Evolutionary conservation across 2,113 vertebrate genomes (phyloP).

Genomic region (Panurus biarmicus): DNA sequence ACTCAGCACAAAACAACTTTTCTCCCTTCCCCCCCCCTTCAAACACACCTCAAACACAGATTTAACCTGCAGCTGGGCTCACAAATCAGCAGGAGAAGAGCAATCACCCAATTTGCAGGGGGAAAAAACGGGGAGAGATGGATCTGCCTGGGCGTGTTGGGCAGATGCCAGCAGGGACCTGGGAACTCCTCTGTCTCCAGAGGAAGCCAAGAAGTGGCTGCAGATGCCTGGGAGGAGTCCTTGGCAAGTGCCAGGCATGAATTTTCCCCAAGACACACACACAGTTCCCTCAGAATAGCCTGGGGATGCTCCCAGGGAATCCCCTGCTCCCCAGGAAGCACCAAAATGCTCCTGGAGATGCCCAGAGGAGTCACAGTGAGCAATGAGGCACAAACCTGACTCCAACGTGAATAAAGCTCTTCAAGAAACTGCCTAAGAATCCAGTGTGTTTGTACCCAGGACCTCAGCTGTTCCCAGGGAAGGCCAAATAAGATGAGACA

Average conservation of each 20-base stretch:
- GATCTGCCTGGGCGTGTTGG: no score
- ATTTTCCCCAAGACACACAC: neutral
- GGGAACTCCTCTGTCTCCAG: neutral
- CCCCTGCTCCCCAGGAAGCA: neutral
- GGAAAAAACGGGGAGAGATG: neutral
- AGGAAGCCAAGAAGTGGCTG: neutral
- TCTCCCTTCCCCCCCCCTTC: accelerated
- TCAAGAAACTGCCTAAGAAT: neutral
- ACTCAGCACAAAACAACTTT: neutral
- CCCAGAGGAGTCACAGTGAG: neutral
- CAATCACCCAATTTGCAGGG: accelerated
- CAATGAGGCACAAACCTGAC: neutral
- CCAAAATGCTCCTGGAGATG: neutral
- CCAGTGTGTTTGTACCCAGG: neutral
- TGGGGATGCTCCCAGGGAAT: neutral
- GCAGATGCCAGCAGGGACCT: neutral
- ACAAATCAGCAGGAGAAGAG: neutral
- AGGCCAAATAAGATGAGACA: neutral
- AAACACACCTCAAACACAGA: neutral
- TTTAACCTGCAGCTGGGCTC: neutral
- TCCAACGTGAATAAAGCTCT: neutral
- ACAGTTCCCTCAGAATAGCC: neutral
- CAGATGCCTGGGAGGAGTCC: neutral
- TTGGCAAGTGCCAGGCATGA: neutral
- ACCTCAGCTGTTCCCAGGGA: neutral